These are phyloP conservation scores for Argentina silus DNA, from an alignment of 2,797 vertebrate species.

Conservation along the genomic window DNA sequence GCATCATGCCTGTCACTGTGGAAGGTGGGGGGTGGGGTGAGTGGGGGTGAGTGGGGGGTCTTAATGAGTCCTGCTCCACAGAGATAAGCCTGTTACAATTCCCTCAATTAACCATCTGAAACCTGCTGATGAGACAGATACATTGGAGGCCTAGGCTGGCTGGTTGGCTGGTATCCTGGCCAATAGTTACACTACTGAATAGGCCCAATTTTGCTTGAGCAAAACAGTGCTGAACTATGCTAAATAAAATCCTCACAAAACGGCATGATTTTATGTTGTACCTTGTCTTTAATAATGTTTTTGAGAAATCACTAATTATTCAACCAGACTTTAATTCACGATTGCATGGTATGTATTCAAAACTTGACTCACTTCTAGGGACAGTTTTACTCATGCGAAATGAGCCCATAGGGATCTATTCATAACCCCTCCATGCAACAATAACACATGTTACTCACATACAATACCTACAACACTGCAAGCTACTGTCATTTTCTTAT, in stretches of 20 bases:
- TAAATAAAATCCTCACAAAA: no score
- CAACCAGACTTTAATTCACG: no score
- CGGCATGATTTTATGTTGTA: no score
- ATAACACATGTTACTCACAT: background rate
- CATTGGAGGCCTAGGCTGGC: background rate
- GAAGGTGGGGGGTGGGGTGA: slow-evolving; percentile 9
- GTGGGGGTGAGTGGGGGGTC: background rate
- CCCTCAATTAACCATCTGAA: slow-evolving; percentile 33
- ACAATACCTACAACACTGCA: background rate
- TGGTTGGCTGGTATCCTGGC: background rate
- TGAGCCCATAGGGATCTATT: no score
- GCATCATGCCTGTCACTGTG: slow-evolving; percentile 25
- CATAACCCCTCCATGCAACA: background rate
- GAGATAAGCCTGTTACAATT: slow-evolving; percentile 49
- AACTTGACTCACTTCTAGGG: no score
- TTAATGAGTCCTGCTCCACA: slow-evolving; percentile 53
- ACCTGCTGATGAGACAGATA: slow-evolving; percentile 45
- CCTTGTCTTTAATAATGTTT: no score
- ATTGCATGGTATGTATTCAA: no score
- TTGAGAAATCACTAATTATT: no score
- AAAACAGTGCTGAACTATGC: no score
- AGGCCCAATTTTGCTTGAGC: no score
- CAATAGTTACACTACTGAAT: background rate
- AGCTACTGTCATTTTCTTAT: background rate
- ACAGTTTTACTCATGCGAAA: no score